Evolutionary conservation across 2,797 vertebrate species (phyloP), one percentile per base, ranked within the genome.

Genomic region (Hydrophis major): DNA sequence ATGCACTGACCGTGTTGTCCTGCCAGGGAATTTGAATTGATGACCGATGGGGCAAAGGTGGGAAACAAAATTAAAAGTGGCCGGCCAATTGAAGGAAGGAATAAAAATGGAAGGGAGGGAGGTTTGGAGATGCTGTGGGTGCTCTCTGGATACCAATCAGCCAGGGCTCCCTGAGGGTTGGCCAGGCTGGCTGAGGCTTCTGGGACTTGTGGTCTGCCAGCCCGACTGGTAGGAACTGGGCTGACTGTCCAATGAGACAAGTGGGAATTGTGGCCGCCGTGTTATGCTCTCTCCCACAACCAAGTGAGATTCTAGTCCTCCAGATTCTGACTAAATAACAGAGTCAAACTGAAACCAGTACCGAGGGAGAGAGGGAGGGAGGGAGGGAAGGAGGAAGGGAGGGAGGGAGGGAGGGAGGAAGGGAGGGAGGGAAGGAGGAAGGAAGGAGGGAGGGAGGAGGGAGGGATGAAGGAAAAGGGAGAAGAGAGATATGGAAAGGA

Each of bases 381-480:
- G 25, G 12, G 1, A 10, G 4, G 27, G 4, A 10, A 2, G 25
- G 8, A 2, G 7, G 25, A 2, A 0, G 14, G 1, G 2, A 4
- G 20, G 4, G 3, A 0, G 5, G 57, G 5, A 47, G 47, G 5
- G 5, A 47, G 47, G 5, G 4, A 4, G 4, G 47, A 4, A 4
- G 5, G 1, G 47, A 4, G 5, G 1, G 47, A 4, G 5, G 3
- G 3, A 4, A 47, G 5, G 42, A 2, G 3, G 3, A 2, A 2
- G 3, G 3, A 2, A 2, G 5, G 5, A 1, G 47, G 4, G 1
- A 0, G 47, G 5, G 5, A 4, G 5, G 4, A 47, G 4, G 47
- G 4, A 47, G 5, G 47, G 4, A 16, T 1, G 57, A 11, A 4
- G 20, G 4, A 5, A 55, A 20, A 4, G 0, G 6, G 18, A 20